A percentile compares a stretch with the other conserved stretches of the same genome.
Conservation (phyloP, 2,888 invertebrate species). For the Drosophila greeni region DNA sequence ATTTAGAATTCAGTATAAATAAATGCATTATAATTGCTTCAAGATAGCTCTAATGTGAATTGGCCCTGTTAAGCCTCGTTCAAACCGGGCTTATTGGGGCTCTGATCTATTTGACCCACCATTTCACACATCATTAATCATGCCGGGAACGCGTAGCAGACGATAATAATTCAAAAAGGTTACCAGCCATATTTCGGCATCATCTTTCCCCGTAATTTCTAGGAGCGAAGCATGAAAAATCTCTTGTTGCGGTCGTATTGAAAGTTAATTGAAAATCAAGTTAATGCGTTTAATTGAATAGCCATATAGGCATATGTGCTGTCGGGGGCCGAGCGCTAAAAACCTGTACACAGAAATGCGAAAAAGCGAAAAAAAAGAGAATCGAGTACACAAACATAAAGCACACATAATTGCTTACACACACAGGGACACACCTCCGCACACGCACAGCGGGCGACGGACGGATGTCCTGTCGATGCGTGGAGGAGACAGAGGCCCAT, state of each 20-base stretch:
- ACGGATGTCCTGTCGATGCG: slow-evolving; percentile 35
- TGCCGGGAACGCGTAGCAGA: slow-evolving; percentile 18
- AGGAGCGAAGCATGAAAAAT: slow-evolving; percentile 36
- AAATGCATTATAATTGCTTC: neutral
- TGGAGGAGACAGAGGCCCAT: slow-evolving; percentile 46
- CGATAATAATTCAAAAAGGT: slow-evolving; percentile 18
- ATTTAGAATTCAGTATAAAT: neutral
- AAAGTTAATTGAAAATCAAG: slow-evolving; percentile 75
- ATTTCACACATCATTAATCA: slow-evolving; percentile 37
- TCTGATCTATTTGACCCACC: slow-evolving; percentile 14
- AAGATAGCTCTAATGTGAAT: neutral
- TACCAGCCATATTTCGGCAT: slow-evolving; percentile 13
- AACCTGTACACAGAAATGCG: slow-evolving; percentile 59
- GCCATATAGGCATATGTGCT: slow-evolving; percentile 54
- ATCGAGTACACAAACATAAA: slow-evolving; percentile 34
- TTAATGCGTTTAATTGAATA: slow-evolving; percentile 73
- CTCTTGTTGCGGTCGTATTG: slow-evolving; percentile 55
- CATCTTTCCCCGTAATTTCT: slow-evolving; percentile 31
- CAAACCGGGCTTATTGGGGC: too few relatives aligned
- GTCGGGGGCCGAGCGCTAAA: slow-evolving; percentile 49
- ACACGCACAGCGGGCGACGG: slow-evolving; percentile 36
- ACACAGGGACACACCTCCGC: slow-evolving; percentile 37
- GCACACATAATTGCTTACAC: slow-evolving; percentile 59
- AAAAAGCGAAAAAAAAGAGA: slow-evolving; percentile 53
- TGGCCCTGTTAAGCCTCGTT: neutral